A percentile compares a stretch with the other conserved stretches of the same genome.
These are phyloP conservation scores for Epizoanthus scotinus DNA, from an alignment of 92 coral and sea anemone species.

Conservation along the genomic window DNA sequence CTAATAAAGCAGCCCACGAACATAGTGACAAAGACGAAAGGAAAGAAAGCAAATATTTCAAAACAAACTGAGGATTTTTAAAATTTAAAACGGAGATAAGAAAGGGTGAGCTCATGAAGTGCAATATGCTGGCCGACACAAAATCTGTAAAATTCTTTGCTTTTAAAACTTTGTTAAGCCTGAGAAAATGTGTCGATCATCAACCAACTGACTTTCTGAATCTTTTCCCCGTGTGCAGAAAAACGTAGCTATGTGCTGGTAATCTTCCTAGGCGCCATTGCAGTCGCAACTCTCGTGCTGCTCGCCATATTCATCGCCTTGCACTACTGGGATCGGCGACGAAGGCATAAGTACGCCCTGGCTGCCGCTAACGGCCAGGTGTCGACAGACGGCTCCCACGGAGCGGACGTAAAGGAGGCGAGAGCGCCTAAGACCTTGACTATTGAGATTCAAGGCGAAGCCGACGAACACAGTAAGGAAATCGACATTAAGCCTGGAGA, in stretches of 20 bases:
- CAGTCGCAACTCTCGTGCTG: conserved; percentile 69
- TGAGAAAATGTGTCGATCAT: too few relatives aligned
- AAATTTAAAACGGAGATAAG: neutral
- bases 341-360: conserved; percentile 53
- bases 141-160: neutral
- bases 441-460: conserved; percentile 77
- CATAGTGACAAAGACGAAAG: too few relatives aligned
- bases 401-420: conserved; percentile 42
- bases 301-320: conserved; percentile 51
- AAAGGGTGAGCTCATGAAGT: neutral
- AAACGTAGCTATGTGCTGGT: conserved; percentile 64
- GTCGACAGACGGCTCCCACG: conserved; percentile 11
- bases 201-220: neutral
- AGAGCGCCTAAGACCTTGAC: conserved; percentile 68
- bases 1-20: too few relatives aligned
- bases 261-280: conserved; percentile 74
- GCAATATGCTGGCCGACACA: neutral
- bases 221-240: conserved; percentile 32
- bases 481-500: conserved; percentile 86
- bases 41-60: too few relatives aligned
- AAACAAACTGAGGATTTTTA: too few relatives aligned
- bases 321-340: conserved; percentile 46
- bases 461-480: conserved; percentile 63
- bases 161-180: neutral
- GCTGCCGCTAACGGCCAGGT: conserved; percentile 21